Conservation (phyloP, 2,113 vertebrate genomes). For the Okapia johnstoni region DNA sequence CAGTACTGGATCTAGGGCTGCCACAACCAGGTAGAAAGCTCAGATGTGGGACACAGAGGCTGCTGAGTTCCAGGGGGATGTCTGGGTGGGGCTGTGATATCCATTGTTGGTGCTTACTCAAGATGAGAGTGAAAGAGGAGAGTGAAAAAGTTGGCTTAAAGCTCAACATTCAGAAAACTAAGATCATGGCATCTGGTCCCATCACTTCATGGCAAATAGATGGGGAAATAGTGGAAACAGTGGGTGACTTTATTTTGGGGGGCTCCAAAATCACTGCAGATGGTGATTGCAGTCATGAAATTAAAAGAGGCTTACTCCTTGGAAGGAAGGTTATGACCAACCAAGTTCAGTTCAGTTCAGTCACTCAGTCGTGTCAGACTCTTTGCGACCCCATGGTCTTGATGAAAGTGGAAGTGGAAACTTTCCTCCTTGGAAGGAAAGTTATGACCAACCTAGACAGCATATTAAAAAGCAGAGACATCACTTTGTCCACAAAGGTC, state of each 20-base stretch:
- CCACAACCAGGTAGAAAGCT: background rate
- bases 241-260: background rate
- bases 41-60: background rate
- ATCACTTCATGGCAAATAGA: background rate
- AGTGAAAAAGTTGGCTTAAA: background rate
- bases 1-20: background rate
- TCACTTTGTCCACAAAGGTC: background rate
- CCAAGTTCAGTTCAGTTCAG: too few species aligned
- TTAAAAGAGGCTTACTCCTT: background rate
- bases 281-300: background rate
- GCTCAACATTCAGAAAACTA: background rate
- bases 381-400: too few species aligned
- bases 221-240: background rate
- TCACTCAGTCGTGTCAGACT: too few species aligned
- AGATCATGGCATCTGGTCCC: background rate
- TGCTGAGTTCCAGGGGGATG: background rate
- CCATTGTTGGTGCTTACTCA: background rate
- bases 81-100: background rate
- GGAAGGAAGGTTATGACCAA: background rate
- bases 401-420: too few species aligned
- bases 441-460: background rate
- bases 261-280: background rate
- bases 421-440: background rate
- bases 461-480: background rate
- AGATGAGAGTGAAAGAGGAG: background rate